phyloP scores from a whole-genome alignment of 2,797 vertebrate genomes.

The Distichodus sexfasciatus region DNA sequence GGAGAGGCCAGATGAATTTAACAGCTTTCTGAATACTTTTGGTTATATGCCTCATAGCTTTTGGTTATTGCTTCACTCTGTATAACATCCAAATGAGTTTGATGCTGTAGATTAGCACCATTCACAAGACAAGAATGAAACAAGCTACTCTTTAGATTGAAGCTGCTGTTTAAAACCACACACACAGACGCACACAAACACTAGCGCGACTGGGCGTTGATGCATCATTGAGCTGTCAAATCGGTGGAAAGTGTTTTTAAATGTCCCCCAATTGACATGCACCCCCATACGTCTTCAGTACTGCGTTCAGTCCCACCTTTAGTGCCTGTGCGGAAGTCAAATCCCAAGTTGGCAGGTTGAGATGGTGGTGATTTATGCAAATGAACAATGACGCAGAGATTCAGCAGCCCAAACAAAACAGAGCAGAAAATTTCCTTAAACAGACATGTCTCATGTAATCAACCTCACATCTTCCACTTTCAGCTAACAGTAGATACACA shows the following conservation, averaged over 20 bases:
- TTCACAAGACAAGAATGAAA: background rate
- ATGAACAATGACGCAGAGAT: background rate
- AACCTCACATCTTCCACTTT: background rate
- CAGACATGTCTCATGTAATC: background rate
- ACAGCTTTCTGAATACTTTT: slow-evolving; percentile 33
- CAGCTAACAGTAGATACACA: no score
- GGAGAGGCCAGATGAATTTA: slow-evolving; percentile 28
- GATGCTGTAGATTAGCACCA: background rate
- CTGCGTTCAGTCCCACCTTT: no score
- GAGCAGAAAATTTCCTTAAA: background rate
- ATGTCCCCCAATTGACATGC: no score
- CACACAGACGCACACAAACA: no score
- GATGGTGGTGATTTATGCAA: background rate
- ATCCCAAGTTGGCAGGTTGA: no score
- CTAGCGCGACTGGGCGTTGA: background rate
- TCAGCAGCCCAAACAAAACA: background rate
- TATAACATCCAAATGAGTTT: slow-evolving; percentile 16
- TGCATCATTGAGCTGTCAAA: background rate
- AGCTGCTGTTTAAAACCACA: background rate
- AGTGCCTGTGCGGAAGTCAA: no score
- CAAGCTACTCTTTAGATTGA: background rate
- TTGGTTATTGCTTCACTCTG: slow-evolving; percentile 20
- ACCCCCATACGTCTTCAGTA: no score
- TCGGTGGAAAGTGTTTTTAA: background rate
- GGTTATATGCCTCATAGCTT: slow-evolving; percentile 3